phyloP scores from a whole-genome alignment of 2,797 vertebrate genomes.

The Pampus argenteus region DNA sequence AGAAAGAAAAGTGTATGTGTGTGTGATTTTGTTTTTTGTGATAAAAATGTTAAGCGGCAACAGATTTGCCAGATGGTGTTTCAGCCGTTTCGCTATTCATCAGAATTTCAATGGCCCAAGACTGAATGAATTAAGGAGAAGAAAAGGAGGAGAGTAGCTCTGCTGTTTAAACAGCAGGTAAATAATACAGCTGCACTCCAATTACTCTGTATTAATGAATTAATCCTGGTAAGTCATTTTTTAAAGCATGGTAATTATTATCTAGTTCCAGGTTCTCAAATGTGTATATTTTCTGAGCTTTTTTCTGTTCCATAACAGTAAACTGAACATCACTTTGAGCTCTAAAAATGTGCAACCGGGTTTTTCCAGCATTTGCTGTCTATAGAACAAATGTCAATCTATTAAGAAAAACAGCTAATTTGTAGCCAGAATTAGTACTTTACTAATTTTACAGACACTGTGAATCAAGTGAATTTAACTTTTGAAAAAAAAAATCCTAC shows the following conservation, averaged over 20 bases:
- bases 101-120: slow-evolving; percentile 54
- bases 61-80: slow-evolving; percentile 58
- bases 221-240: not conserved
- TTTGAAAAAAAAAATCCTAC: not conserved
- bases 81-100: slow-evolving; percentile 43
- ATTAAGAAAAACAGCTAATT: not conserved
- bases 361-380: not conserved
- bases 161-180: not conserved
- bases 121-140: slow-evolving; percentile 31
- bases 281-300: not conserved
- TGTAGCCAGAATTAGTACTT: not conserved
- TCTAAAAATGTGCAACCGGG: too few relatives aligned
- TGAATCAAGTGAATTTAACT: slow-evolving; percentile 1
- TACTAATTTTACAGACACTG: not conserved
- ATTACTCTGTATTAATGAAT: not conserved
- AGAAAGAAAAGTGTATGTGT: slow-evolving; percentile 21
- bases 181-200: not conserved
- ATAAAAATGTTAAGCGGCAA: slow-evolving; percentile 63
- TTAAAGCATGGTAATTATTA: not conserved
- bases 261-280: not conserved
- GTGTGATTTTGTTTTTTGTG: slow-evolving; percentile 44
- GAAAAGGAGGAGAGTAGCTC: slow-evolving; percentile 2
- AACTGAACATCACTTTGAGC: not conserved
- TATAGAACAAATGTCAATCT: not conserved
- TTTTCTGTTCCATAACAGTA: too few relatives aligned